Conservation (phyloP, 2,797 vertebrate genomes). For the Trachops cirrhosus region DNA sequence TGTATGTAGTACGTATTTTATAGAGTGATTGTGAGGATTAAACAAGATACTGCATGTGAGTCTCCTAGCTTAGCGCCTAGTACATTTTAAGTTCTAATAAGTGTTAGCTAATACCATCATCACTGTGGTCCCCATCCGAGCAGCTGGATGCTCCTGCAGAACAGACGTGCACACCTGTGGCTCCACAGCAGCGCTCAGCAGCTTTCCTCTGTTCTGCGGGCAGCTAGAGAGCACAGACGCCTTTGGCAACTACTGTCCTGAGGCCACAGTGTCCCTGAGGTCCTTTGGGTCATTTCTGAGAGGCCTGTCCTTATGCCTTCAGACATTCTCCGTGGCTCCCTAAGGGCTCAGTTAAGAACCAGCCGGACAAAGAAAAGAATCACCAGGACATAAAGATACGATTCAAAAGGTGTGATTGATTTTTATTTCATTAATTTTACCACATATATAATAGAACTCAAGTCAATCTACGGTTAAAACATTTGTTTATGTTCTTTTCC, state of each 20-base stretch:
- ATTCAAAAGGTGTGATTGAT: neutral
- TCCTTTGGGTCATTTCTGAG: neutral
- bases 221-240: neutral
- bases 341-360: neutral
- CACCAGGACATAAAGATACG: neutral
- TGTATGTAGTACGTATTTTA: neutral
- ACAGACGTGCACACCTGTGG: fast-evolving
- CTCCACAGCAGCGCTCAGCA: neutral
- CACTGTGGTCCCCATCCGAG: neutral
- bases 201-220: neutral
- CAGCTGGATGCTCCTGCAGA: neutral
- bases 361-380: neutral
- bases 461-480: neutral
- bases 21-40: neutral
- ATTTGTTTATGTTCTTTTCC: neutral
- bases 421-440: neutral
- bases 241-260: neutral
- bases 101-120: neutral
- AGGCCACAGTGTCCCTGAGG: neutral
- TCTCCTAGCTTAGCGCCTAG: neutral
- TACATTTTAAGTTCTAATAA: neutral
- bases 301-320: neutral
- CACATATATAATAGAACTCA: neutral
- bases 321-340: fast-evolving
- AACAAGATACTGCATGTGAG: neutral